Conservation (phyloP, 2,797 vertebrate genomes). For the Propithecus perrieri region DNA sequence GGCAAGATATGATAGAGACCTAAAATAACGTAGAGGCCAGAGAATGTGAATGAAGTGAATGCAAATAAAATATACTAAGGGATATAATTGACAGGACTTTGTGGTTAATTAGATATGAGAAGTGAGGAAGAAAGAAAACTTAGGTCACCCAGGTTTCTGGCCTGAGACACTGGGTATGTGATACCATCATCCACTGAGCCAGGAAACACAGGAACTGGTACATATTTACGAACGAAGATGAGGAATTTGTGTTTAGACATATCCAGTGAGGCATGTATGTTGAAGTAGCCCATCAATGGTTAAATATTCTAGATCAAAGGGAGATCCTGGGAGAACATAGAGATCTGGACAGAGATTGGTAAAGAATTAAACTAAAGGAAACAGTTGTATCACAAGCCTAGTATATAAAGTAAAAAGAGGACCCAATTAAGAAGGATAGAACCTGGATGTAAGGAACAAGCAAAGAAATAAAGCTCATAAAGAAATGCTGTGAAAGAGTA, state of each 20-base stretch:
- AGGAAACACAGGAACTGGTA: not conserved
- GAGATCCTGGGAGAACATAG: not conserved
- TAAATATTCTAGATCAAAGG: not conserved
- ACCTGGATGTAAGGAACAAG: not conserved
- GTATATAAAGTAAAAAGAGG: not conserved
- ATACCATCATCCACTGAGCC: not conserved
- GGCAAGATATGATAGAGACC: not conserved
- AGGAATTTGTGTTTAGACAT: not conserved
- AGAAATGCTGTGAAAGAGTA: not conserved
- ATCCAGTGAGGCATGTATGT: not conserved
- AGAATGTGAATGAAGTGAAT: not conserved
- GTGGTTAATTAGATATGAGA: not conserved
- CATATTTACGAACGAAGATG: not conserved
- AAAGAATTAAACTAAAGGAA: not conserved
- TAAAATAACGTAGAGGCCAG: not conserved
- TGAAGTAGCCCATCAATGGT: not conserved
- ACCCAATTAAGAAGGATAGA: not conserved
- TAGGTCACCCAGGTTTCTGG: not conserved
- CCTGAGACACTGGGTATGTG: not conserved
- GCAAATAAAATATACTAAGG: not conserved
- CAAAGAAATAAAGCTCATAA: not conserved
- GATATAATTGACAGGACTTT: not conserved
- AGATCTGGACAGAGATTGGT: not conserved
- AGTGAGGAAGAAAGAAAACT: not conserved
- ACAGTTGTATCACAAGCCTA: not conserved